These are phyloP conservation scores for Actenoides lindsayi DNA, from an alignment of 2,113 vertebrate genomes.

Conservation along the genomic window DNA sequence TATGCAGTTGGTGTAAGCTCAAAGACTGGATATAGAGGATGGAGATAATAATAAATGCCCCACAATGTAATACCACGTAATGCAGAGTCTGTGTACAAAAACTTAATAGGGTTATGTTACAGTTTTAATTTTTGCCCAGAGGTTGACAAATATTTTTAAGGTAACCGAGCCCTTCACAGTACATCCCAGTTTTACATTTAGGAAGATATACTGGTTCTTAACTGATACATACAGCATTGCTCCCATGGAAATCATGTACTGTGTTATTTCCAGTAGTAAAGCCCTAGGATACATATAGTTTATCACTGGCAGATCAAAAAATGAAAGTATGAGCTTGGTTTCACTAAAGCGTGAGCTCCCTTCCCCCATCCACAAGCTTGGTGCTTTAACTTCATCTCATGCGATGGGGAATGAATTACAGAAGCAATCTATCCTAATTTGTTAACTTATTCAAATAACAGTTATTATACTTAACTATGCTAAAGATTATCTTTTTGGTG, in stretches of 20 bases:
- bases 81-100: neutral
- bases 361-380: conserved; percentile 66
- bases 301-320: conserved; percentile 59
- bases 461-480: conserved; percentile 88
- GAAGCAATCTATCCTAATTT: conserved; percentile 87
- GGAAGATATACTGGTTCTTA: conserved; percentile 51
- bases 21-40: neutral
- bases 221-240: neutral
- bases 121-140: conserved; percentile 48
- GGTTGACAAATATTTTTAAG: conserved; percentile 26
- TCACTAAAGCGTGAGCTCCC: conserved; percentile 59
- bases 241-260: conserved; percentile 23
- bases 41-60: conserved; percentile 9
- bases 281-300: conserved; percentile 19
- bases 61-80: neutral
- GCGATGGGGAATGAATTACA: conserved; percentile 86
- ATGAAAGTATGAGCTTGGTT: conserved; percentile 43
- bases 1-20: neutral
- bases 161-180: conserved; percentile 1
- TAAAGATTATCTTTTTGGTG: conserved; percentile 89
- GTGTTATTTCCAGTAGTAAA: conserved; percentile 34
- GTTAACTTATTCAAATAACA: conserved; percentile 89
- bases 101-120: conserved; percentile 33
- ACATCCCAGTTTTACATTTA: conserved; percentile 13
- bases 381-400: conserved; percentile 80